A percentile compares a stretch with the other conserved stretches of the same genome.
phyloP scores from a whole-genome alignment of 2,888 invertebrate genomes.

The Chloromyia formosa region DNA sequence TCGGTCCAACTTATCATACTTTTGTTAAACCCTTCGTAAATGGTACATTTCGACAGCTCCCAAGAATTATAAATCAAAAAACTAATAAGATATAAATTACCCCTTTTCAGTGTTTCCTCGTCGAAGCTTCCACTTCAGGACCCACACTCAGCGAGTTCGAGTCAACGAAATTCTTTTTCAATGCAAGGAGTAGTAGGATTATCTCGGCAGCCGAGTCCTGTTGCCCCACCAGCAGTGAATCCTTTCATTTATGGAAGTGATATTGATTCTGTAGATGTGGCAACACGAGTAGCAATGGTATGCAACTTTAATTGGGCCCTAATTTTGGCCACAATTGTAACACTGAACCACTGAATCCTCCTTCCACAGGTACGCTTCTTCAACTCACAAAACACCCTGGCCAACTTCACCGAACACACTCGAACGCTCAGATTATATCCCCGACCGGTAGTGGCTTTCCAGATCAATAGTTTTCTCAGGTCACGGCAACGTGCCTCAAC shows the following conservation, averaged over 20 bases:
- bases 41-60: no score
- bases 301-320: neutral
- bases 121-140: slow-evolving; percentile 60
- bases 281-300: slow-evolving; percentile 97
- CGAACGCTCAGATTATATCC: slow-evolving; percentile 95
- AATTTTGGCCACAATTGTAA: slow-evolving; percentile 25
- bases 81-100: no score
- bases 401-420: slow-evolving; percentile 98
- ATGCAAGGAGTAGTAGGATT: slow-evolving; percentile 63
- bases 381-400: slow-evolving; percentile 95
- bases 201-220: slow-evolving; percentile 66
- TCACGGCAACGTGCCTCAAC: slow-evolving; percentile 89
- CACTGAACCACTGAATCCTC: no score
- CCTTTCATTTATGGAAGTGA: slow-evolving; percentile 93
- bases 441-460: slow-evolving; percentile 98
- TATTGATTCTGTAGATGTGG: slow-evolving; percentile 98
- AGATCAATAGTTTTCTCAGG: slow-evolving; percentile 94
- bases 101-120: slow-evolving; percentile 57
- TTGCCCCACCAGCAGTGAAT: slow-evolving; percentile 72
- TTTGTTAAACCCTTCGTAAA: no score
- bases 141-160: slow-evolving; percentile 57
- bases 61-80: no score
- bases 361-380: slow-evolving; percentile 86
- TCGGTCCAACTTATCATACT: no score
- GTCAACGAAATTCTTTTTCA: slow-evolving; percentile 63